Base-by-base conservation (phyloP, 1,140 invertebrate species). In the Chymomyza costata region DNA sequence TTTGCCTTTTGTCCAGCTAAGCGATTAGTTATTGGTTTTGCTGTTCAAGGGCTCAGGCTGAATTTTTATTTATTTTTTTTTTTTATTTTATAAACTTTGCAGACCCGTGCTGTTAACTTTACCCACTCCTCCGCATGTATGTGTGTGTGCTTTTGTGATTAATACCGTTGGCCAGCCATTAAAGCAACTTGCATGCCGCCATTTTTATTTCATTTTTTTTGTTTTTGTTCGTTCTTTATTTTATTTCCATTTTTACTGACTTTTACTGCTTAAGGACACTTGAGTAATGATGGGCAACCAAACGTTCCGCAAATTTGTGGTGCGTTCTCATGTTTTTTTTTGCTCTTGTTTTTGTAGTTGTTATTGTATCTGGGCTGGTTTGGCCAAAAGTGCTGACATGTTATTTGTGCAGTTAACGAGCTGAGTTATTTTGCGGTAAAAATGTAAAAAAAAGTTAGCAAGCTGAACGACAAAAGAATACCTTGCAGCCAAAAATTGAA, bases 381-480 rank as follows among this genome's bases (percentile, higher is more conserved):
- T 49, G 63, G 60, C 62, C 59, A 63, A 63, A 45, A 31, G 21
- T 31, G 43, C 70, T 76, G 70, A 76, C 70, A 76, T 76, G 70
- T 76, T 76, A 78, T 76, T 76, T 76, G 70, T 78, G 70, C 70
- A 76, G 70, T 76, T 76, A 76, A 76, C 70, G 70, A 76, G 70
- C 70, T 76, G 70, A 76, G 70, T 71, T 71, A 71, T 73, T 71
- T 71, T 71, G 48, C 68, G 68, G 68, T 44, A 76, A 70, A 78
- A 55, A 39, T 44, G 32, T 54, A 43, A 63, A 66, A 46, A 70
- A 74, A 57, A 62, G 35, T 43, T 39, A 45, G 11, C 7, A 15
- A 37, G 16, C 2, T 6, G 15, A 30, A 55, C 43, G 32, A 40
- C 25, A 35, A 44, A 45, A 40, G 50, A 49, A 25, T 8, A 8